These are phyloP conservation scores for Turritopsis dohrnii DNA, from an alignment of 30 jellyfish, hydroid and myxozoan species.

Conservation along the genomic window DNA sequence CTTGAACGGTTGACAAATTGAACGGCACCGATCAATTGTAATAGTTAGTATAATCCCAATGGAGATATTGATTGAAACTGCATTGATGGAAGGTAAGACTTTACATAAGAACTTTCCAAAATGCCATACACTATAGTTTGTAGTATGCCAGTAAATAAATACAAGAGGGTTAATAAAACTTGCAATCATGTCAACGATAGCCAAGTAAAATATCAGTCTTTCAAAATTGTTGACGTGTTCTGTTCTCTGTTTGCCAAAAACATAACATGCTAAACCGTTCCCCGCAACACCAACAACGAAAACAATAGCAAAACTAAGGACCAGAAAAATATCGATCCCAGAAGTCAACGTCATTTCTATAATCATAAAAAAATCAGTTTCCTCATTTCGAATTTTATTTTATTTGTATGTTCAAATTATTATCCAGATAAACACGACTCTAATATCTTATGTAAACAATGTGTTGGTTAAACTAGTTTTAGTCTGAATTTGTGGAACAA, in stretches of 20 bases:
- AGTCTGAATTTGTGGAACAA: too few species aligned
- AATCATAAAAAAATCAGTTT: too few species aligned
- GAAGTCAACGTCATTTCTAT: neutral
- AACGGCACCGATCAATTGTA: constrained; percentile 15
- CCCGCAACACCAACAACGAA: neutral
- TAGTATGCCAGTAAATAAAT: neutral
- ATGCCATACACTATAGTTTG: constrained; percentile 9
- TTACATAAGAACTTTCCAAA: constrained; percentile 3
- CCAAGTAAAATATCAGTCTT: neutral
- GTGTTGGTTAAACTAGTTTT: too few species aligned
- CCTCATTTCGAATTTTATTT: too few species aligned
- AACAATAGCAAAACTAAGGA: neutral
- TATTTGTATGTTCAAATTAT: too few species aligned
- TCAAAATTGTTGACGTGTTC: neutral
- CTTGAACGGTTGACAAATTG: constrained; percentile 11
- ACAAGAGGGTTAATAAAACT: constrained; percentile 12
- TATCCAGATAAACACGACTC: too few species aligned
- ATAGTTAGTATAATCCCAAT: constrained; percentile 7
- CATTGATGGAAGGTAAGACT: constrained; percentile 2
- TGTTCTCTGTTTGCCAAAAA: neutral
- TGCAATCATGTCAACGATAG: constrained; percentile 12
- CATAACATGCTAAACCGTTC: constrained; percentile 4
- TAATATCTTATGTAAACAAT: too few species aligned
- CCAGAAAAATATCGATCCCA: neutral
- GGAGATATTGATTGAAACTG: neutral